These are phyloP conservation scores for Rhodophaea formosa DNA, from an alignment of 2,888 invertebrate species.

Conservation along the genomic window DNA sequence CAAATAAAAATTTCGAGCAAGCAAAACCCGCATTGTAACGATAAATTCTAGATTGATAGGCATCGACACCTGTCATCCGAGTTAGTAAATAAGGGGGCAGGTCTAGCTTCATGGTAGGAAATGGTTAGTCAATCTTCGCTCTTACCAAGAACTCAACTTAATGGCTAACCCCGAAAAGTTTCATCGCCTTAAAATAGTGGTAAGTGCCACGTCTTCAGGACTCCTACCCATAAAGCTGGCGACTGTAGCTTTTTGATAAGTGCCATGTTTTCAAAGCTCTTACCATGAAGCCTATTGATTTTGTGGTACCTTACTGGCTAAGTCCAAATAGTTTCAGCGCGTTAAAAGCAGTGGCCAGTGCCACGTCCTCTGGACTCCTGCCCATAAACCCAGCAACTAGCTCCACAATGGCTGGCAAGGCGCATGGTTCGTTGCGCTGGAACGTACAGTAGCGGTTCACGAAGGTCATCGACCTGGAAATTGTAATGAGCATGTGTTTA, in stretches of 20 bases:
- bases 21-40: no score
- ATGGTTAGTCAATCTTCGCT: no score
- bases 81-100: no score
- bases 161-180: conserved; percentile 92
- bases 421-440: conserved; percentile 97
- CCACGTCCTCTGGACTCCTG: conserved; percentile 93
- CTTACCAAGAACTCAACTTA: no score
- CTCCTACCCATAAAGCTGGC: conserved; percentile 94
- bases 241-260: conserved; percentile 84
- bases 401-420: conserved; percentile 94
- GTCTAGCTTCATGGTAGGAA: no score
- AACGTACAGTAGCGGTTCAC: conserved; percentile 95
- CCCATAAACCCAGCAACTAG: conserved; percentile 96
- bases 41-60: no score
- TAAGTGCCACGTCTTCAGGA: conserved; percentile 93
- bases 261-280: conserved; percentile 89
- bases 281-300: conserved; percentile 5
- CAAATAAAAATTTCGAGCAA: no score
- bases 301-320: conserved; percentile 78
- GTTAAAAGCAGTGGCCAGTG: conserved; percentile 94
- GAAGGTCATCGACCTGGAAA: conserved; percentile 87
- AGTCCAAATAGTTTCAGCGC: conserved; percentile 94
- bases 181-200: conserved; percentile 96
- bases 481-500: not conserved
- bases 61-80: no score